These are phyloP conservation scores for Stenoptilia bipunctidactyla DNA, from an alignment of 2,888 invertebrate genomes.

Conservation along the genomic window DNA sequence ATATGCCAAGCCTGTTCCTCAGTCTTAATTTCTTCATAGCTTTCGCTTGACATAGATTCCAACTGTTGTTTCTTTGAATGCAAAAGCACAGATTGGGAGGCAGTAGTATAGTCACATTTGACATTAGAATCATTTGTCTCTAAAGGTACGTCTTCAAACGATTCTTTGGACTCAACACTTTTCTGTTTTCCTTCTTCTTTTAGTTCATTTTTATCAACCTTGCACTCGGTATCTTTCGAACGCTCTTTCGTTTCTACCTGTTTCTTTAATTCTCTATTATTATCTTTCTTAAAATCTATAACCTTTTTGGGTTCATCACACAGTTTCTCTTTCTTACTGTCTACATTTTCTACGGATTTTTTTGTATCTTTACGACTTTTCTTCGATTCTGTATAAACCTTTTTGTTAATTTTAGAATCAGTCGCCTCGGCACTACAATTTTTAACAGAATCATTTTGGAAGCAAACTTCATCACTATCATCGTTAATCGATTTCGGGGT, in stretches of 20 bases:
- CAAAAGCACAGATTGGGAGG: conserved; percentile 13
- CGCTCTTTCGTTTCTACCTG: conserved; percentile 5
- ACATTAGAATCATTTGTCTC: conserved; percentile 8
- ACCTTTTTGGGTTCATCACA: conserved; percentile 11
- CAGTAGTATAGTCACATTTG: conserved; percentile 7
- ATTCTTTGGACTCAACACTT: neutral
- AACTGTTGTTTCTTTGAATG: conserved; percentile 20
- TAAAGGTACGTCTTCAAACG: neutral
- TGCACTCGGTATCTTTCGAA: neutral
- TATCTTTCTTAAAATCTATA: conserved; percentile 10
- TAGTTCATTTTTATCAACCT: neutral
- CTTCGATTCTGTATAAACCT: neutral
- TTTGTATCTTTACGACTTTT: neutral
- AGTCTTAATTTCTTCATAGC: conserved; percentile 30
- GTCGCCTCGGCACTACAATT: neutral
- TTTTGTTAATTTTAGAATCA: neutral
- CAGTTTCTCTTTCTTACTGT: conserved; percentile 9
- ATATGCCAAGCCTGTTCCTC: conserved; percentile 63
- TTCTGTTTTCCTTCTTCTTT: conserved; percentile 1
- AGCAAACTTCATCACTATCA: conserved; percentile 29
- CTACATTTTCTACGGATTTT: neutral
- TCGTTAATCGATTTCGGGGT: conserved; percentile 42
- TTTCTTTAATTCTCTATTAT: too few relatives aligned
- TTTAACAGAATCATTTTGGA: conserved; percentile 22
- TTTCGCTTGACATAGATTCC: conserved; percentile 18